Conservation (phyloP, 2,113 vertebrate species). For the Syngnathus scovelli region DNA sequence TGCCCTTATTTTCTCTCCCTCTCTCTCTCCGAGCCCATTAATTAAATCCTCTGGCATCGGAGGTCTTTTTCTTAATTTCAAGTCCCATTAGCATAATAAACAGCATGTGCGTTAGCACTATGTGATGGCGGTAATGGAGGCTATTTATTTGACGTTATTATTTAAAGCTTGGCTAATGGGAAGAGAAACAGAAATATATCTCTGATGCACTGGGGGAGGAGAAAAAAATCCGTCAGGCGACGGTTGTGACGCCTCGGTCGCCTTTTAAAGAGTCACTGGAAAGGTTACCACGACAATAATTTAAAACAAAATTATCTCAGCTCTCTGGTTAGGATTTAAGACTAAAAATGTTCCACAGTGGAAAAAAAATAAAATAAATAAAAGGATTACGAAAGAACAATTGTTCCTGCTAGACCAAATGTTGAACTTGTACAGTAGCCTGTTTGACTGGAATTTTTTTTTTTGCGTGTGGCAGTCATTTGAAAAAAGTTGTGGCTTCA, state of each 20-base stretch:
- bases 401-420: not conserved
- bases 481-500: not conserved
- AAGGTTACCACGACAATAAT: not conserved
- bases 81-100: slow-evolving; percentile 99
- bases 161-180: slow-evolving; percentile 94
- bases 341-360: not conserved
- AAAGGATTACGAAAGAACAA: not conserved
- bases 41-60: slow-evolving; percentile 98
- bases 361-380: not conserved
- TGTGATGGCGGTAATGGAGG: slow-evolving; percentile 97
- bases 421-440: not conserved
- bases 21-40: slow-evolving; percentile 98
- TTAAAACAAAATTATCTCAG: not conserved
- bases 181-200: slow-evolving; percentile 87
- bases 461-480: not conserved
- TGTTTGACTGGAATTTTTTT: not conserved
- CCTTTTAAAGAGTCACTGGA: not conserved
- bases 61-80: slow-evolving; percentile 99
- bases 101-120: slow-evolving; percentile 98
- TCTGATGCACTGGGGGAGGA: slow-evolving; percentile 55
- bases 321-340: not conserved
- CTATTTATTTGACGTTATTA: slow-evolving; percentile 99
- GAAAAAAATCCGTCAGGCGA: slow-evolving; percentile 82
- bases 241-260: slow-evolving; percentile 12
- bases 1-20: slow-evolving; percentile 57